Evolutionary conservation across 2,888 invertebrate genomes (phyloP).

Genomic region (Leucophenga maculata): DNA sequence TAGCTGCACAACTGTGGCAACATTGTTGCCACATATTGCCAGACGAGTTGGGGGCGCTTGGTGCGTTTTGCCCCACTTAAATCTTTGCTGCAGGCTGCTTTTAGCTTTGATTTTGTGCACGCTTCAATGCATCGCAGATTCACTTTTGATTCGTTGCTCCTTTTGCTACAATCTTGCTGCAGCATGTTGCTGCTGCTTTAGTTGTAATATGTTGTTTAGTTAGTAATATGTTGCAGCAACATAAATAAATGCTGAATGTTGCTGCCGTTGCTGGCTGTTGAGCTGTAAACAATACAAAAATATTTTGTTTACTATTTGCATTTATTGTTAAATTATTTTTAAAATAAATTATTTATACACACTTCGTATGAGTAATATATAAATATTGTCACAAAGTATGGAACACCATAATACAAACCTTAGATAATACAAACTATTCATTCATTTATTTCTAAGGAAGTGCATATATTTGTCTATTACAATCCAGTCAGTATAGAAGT

Average conservation of each 20-base stretch:
- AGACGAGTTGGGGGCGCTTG: background rate
- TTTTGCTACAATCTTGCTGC: background rate
- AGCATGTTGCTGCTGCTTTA: constrained; percentile 17
- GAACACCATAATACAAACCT: no score
- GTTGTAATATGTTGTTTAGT: no score
- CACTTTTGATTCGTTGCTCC: background rate
- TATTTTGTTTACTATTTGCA: no score
- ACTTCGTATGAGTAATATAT: no score
- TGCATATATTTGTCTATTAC: no score
- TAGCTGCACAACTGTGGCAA: background rate
- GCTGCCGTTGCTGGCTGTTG: background rate
- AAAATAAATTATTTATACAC: no score
- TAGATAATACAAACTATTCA: no score
- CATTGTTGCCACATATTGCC: background rate
- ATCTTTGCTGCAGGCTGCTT: background rate
- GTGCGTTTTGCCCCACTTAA: background rate
- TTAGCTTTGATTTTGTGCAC: background rate
- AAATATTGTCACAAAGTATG: no score
- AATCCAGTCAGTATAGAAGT: no score
- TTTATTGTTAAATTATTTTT: no score
- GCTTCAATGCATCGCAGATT: background rate
- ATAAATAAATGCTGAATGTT: constrained; percentile 1
- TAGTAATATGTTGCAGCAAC: constrained; percentile 29
- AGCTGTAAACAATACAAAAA: no score
- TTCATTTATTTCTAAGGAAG: no score